These are phyloP conservation scores for Salvator merianae DNA, from an alignment of 2,113 vertebrate species.

Conservation along the genomic window DNA sequence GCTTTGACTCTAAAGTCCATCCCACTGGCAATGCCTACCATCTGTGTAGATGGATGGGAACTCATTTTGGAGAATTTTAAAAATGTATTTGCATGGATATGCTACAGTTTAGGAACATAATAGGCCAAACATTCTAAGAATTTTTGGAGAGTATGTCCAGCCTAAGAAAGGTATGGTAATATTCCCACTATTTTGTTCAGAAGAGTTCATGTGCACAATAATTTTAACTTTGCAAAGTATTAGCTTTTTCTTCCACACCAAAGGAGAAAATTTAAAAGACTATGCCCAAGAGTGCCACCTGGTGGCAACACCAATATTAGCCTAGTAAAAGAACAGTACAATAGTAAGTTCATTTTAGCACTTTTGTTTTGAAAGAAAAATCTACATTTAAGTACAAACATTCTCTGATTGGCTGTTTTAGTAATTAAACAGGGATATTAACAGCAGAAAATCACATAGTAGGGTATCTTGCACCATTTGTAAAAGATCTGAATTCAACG, in stretches of 20 bases:
- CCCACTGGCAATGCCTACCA: neutral
- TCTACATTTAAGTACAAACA: neutral
- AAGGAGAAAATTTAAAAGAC: neutral
- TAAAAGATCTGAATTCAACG: constrained; percentile 40
- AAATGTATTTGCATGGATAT: neutral
- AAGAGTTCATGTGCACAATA: neutral
- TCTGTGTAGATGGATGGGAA: neutral
- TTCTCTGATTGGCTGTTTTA: neutral
- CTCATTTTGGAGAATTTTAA: neutral
- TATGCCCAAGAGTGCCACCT: constrained; percentile 21
- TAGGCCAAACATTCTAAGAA: neutral
- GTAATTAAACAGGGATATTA: neutral
- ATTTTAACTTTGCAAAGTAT: neutral
- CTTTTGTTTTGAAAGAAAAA: constrained; percentile 4
- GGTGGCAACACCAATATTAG: neutral
- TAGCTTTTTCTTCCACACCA: neutral
- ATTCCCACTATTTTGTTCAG: neutral
- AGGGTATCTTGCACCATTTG: constrained; percentile 33
- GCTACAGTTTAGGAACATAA: neutral
- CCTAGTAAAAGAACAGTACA: neutral
- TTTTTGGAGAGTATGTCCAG: neutral
- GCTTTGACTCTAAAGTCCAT: neutral
- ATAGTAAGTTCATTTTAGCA: neutral
- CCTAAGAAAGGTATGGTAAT: neutral
- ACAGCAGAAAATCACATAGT: neutral